Evolutionary conservation across 2,888 invertebrate genomes (phyloP), one percentile per base, ranked within the genome.

Genomic region (Sphaerophoria rueppellii): DNA sequence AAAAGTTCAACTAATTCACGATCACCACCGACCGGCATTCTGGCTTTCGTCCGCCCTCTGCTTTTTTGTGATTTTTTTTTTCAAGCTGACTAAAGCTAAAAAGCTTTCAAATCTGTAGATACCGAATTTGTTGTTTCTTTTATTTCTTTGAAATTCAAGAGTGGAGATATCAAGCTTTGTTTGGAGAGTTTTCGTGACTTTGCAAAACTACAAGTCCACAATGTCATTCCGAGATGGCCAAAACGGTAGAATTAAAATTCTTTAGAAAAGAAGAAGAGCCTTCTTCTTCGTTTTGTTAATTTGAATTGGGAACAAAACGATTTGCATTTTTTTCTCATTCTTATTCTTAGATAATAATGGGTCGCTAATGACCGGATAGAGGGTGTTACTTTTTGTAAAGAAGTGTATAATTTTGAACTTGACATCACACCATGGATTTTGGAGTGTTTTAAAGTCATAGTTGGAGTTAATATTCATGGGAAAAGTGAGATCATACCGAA

Each of bases 1-100:
- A 83, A 82, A 79, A 83, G 82, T 83, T 83, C 67, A 83, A 79
- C 82, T 72, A 85, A 81, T 81, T 81, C 81, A 85, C 81, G 81
- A 85, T 81, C 80, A 76, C 50, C 80, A 72, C 77, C 54, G 74
- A 61, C 61, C 54, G 74, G 69, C 61, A 69, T 73, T 77, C 72
- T 54, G 67, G 43, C 60, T 43, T 43, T 37, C 74, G 32, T 35
- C 74, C 79, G 60, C 60, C 60, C 50, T 4, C 61, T 16, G 16
- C 52, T 69, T 67, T 40, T 6, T 48, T 12, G 37, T 48, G 7
- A 12, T 37, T 40, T 32, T 54, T 40, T 5, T 24, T 12, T 69
- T 72, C 16, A 63, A 54, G 61, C 48, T 16, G 76, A 61, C 55
- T 24, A 16, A 60, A 60, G 65, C 14, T 43, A 55, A 79, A 81